These are phyloP conservation scores for Anadara kagoshimensis DNA, from an alignment of 1,140 invertebrate genomes.

Conservation along the genomic window DNA sequence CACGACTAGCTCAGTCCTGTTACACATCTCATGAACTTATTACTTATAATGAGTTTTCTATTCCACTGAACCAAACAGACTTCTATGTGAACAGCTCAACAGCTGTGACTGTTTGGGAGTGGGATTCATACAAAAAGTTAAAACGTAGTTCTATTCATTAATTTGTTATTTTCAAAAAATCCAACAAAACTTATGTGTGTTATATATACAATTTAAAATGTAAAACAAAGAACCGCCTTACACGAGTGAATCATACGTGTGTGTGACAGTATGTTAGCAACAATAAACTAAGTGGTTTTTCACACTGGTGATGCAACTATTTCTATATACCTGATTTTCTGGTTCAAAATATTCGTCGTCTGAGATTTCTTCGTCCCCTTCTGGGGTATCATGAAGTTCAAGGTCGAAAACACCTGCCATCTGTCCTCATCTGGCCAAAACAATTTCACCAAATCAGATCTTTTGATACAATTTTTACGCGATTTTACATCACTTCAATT, in stretches of 20 bases:
- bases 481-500: constrained; percentile 5
- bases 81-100: too few species aligned
- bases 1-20: too few species aligned
- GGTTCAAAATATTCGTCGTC: constrained; percentile 69
- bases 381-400: constrained; percentile 86
- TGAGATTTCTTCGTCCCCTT: constrained; percentile 79
- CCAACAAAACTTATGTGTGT: too few species aligned
- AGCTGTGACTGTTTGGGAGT: too few species aligned
- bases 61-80: too few species aligned
- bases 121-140: too few species aligned
- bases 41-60: too few species aligned
- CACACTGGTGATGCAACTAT: constrained; percentile 12
- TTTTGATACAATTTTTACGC: constrained; percentile 12
- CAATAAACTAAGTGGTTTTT: neutral
- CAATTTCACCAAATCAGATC: constrained; percentile 1
- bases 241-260: neutral
- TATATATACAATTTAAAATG: too few species aligned
- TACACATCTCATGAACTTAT: too few species aligned
- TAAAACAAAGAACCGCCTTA: neutral
- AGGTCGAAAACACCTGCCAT: constrained; percentile 86
- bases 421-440: constrained; percentile 25
- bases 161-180: too few species aligned
- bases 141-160: too few species aligned
- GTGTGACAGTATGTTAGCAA: neutral
- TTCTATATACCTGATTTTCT: constrained; percentile 46